Evolutionary conservation across 1,140 invertebrate genomes (phyloP).

Genomic region (Lepeophtheirus salmonis): DNA sequence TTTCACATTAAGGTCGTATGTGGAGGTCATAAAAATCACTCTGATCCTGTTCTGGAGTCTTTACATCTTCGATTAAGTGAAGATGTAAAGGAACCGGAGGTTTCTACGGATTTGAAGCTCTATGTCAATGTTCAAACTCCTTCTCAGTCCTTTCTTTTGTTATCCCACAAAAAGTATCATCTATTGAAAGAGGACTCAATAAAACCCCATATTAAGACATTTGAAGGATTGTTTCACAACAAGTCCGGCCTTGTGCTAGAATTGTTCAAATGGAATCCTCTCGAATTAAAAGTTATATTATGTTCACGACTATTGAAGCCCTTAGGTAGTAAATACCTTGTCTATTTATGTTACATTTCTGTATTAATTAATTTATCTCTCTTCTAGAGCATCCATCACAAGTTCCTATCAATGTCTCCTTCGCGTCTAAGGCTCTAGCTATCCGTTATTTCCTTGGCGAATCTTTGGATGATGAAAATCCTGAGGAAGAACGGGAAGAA

Average conservation of each 20-base stretch:
- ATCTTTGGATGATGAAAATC: not conserved
- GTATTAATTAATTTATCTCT: not conserved
- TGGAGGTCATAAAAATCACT: not conserved
- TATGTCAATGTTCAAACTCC: not conserved
- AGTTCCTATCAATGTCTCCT: not conserved
- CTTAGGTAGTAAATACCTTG: not conserved
- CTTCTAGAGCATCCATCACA: not conserved
- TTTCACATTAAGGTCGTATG: slow-evolving; percentile 9
- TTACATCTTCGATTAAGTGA: too few species aligned
- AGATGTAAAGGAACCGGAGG: not conserved
- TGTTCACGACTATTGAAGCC: not conserved
- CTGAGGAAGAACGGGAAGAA: not conserved
- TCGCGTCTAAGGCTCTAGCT: not conserved
- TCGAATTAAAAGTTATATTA: not conserved
- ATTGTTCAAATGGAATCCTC: not conserved
- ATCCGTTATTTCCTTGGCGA: not conserved
- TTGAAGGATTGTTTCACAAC: not conserved
- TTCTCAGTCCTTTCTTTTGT: not conserved
- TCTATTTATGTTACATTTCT: too few species aligned
- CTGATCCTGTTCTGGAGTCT: not conserved
- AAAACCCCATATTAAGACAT: not conserved
- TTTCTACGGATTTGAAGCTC: not conserved
- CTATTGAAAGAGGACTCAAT: not conserved
- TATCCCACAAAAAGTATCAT: not conserved
- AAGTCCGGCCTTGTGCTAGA: not conserved